Percentiles rank a stretch among this genome's conserved stretches.
Evolutionary conservation across 2,113 vertebrate species (phyloP).

Genomic region (Tamias sibiricus): DNA sequence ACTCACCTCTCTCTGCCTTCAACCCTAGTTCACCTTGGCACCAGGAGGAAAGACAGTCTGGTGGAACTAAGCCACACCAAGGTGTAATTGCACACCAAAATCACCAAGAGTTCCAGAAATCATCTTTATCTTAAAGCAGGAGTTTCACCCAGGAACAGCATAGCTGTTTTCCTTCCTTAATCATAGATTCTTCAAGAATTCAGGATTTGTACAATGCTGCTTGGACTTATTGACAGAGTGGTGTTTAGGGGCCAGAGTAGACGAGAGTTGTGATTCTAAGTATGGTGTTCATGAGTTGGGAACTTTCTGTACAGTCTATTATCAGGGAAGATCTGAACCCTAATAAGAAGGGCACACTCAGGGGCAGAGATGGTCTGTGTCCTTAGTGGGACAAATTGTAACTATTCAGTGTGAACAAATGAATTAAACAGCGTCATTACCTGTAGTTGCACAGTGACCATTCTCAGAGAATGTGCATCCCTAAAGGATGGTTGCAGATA

Average conservation of each 20-base stretch:
- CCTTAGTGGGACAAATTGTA: background rate
- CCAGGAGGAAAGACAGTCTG: background rate
- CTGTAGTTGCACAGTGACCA: background rate
- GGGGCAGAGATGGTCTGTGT: background rate
- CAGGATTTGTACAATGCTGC: background rate
- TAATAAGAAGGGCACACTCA: background rate
- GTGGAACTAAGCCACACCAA: background rate
- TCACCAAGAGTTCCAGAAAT: background rate
- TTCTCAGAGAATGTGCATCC: background rate
- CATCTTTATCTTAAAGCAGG: background rate
- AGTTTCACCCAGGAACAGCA: background rate
- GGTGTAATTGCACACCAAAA: background rate
- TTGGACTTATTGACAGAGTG: background rate
- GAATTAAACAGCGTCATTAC: background rate
- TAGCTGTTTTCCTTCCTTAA: background rate
- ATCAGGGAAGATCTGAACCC: background rate
- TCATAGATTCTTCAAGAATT: background rate
- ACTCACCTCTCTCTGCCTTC: background rate
- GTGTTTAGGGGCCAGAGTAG: background rate
- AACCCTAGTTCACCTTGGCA: background rate
- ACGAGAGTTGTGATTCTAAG: constrained; percentile 20
- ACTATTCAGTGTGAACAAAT: background rate
- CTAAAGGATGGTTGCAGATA: background rate
- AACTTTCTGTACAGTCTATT: constrained; percentile 30
- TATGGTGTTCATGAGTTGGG: background rate